Evolutionary conservation across 2,888 invertebrate genomes (phyloP).

Genomic region (Apomyelois bistriatella): DNA sequence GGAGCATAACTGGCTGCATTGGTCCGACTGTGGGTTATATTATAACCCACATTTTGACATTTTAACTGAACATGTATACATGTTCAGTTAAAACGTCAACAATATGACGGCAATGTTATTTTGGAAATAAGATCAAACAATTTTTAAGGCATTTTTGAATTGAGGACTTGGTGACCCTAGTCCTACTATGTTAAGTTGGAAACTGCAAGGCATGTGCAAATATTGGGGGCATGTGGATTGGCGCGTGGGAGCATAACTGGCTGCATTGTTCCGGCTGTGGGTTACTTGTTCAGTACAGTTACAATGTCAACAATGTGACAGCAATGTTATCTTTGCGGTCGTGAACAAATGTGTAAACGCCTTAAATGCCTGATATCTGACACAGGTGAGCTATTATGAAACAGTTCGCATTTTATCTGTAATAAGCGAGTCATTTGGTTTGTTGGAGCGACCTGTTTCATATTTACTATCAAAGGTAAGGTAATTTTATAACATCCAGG

Average conservation of each 20-base stretch:
- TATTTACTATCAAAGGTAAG: too few relatives aligned
- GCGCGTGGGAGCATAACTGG: conserved; percentile 43
- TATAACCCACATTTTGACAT: too few relatives aligned
- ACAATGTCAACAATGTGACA: conserved; percentile 21
- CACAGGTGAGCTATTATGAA: neutral
- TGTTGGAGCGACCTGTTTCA: too few relatives aligned
- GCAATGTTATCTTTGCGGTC: conserved; percentile 22
- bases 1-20: too few relatives aligned
- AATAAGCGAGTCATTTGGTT: too few relatives aligned
- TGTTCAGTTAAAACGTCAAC: too few relatives aligned
- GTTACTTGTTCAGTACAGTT: conserved; percentile 43
- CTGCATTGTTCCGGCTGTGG: conserved; percentile 40
- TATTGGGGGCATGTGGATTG: conserved; percentile 29
- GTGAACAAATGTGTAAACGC: conserved; percentile 31
- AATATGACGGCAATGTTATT: too few relatives aligned
- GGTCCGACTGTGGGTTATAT: too few relatives aligned
- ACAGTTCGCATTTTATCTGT: neutral
- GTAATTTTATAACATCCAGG: too few relatives aligned
- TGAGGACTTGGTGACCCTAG: neutral
- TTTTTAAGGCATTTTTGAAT: too few relatives aligned
- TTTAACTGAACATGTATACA: too few relatives aligned
- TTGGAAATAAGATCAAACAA: too few relatives aligned
- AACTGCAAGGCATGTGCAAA: conserved; percentile 11
- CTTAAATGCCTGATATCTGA: conserved; percentile 1
- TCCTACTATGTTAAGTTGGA: conserved; percentile 11